phyloP scores from a whole-genome alignment of 2,888 invertebrate genomes.

The Drosophila sordidapex region DNA sequence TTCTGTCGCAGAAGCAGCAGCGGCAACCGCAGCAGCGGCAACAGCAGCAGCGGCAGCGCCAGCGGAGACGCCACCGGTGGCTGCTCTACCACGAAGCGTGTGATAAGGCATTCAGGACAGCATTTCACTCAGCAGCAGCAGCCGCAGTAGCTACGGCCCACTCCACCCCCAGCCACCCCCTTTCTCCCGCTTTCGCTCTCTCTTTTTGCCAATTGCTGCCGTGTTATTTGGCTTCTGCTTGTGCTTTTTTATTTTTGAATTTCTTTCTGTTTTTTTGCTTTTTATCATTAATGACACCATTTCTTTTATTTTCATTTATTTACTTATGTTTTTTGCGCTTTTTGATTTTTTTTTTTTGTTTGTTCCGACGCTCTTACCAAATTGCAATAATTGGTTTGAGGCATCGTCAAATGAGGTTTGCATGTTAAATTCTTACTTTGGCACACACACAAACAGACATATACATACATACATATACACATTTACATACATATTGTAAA shows the following conservation, averaged over 20 bases:
- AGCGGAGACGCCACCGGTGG: constrained; percentile 24
- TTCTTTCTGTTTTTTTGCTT: constrained; percentile 15
- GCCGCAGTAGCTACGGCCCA: constrained; percentile 2
- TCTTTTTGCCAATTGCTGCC: constrained; percentile 23
- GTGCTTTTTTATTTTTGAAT: constrained; percentile 22
- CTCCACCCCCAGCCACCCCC: background rate
- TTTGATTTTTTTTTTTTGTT: constrained; percentile 13
- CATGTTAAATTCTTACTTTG: background rate
- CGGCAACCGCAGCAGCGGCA: constrained; percentile 12
- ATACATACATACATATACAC: background rate
- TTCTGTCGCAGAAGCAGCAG: constrained; percentile 60
- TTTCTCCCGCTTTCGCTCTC: background rate
- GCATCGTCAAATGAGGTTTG: background rate
- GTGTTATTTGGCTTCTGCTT: constrained; percentile 32
- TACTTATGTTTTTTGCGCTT: constrained; percentile 3
- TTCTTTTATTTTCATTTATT: constrained; percentile 33
- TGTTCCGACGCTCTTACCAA: background rate
- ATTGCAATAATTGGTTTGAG: background rate
- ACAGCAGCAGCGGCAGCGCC: constrained; percentile 27
- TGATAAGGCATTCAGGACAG: constrained; percentile 76
- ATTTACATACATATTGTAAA: background rate
- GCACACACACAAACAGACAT: background rate
- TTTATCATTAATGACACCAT: constrained; percentile 56
- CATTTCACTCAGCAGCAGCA: constrained; percentile 30
- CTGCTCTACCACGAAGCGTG: constrained; percentile 57